These are phyloP conservation scores for Hermetia illucens DNA, from an alignment of 1,140 invertebrate genomes.

Conservation along the genomic window DNA sequence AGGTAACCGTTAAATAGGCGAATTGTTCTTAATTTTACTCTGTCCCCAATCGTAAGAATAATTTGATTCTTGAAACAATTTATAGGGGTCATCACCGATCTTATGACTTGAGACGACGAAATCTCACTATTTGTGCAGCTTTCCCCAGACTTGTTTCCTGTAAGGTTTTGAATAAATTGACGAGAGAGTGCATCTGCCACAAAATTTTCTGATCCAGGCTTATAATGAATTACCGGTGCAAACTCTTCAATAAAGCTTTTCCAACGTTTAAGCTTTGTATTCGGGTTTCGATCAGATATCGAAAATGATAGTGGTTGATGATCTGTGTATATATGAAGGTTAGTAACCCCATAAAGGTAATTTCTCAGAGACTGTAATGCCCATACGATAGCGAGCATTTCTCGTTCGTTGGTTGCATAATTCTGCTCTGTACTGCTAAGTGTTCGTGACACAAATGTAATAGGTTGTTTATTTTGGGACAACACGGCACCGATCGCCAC, in stretches of 20 bases:
- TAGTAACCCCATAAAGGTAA: conserved; percentile 28
- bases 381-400: conserved; percentile 35
- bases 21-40: background rate
- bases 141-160: no score
- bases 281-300: conserved; percentile 28
- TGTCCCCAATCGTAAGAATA: background rate
- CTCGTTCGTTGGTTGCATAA: conserved; percentile 12
- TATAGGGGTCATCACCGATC: background rate
- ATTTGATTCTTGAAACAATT: background rate
- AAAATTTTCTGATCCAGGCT: conserved; percentile 18
- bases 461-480: conserved; percentile 13
- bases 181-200: conserved; percentile 17
- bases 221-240: conserved; percentile 23
- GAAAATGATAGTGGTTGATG: conserved; percentile 33
- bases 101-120: background rate
- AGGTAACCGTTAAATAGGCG: background rate
- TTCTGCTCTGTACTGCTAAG: conserved; percentile 22
- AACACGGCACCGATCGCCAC: conserved; percentile 17
- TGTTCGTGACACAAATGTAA: conserved; percentile 10
- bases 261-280: conserved; percentile 27
- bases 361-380: conserved; percentile 30
- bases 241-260: conserved; percentile 29
- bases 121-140: background rate
- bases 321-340: conserved; percentile 35
- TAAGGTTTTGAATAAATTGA: background rate